Conservation (phyloP, 1,140 invertebrate species). For the Papilio machaon region DNA sequence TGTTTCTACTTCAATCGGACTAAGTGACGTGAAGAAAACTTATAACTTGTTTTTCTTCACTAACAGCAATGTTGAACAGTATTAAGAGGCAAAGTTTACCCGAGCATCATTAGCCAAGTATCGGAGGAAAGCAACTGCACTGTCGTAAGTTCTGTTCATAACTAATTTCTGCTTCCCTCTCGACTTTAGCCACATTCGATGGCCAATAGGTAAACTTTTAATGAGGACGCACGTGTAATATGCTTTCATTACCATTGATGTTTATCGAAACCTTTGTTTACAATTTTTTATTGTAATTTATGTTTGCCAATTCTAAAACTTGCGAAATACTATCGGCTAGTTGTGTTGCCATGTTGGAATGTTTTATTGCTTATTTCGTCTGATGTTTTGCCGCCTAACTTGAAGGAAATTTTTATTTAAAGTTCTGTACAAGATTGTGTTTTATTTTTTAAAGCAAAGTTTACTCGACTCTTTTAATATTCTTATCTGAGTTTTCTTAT, state of each 20-base stretch:
- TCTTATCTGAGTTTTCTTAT: background rate
- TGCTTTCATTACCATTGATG: background rate
- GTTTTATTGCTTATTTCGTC: background rate
- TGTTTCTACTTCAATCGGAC: background rate
- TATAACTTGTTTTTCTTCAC: conserved; percentile 8
- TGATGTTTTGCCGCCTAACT: background rate
- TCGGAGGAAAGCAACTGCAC: conserved; percentile 22
- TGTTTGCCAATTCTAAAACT: too few relatives aligned
- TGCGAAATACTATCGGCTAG: too few relatives aligned
- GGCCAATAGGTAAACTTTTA: conserved; percentile 14
- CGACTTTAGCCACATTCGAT: background rate
- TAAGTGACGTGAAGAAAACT: background rate
- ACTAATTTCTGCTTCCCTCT: conserved; percentile 9
- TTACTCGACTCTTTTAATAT: background rate
- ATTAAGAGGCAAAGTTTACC: conserved; percentile 14
- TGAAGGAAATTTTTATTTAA: background rate
- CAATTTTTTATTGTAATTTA: background rate
- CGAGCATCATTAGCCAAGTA: conserved; percentile 14
- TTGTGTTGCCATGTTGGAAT: too few relatives aligned
- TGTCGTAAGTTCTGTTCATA: conserved; percentile 22
- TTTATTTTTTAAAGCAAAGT: conserved; percentile 4
- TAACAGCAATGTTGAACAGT: conserved; percentile 7
- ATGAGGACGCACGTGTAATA: background rate
- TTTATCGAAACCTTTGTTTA: background rate
- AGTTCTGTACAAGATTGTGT: background rate